Percentiles rank a stretch among this genome's conserved stretches.
phyloP scores from a whole-genome alignment of 2,797 vertebrate genomes.

The Sebastiscus albofasciatus region DNA sequence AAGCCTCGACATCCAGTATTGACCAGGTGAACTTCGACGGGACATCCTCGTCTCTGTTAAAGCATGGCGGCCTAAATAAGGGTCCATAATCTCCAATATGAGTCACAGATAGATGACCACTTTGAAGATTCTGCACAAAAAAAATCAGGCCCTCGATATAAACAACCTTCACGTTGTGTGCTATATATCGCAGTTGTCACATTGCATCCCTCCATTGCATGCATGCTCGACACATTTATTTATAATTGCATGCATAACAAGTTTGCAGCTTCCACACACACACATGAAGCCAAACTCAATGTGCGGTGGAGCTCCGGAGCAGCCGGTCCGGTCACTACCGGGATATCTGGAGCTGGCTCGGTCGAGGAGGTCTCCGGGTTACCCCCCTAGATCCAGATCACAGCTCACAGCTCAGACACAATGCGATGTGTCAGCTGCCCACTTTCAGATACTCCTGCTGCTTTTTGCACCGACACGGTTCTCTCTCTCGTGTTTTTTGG shows the following conservation, averaged over 20 bases:
- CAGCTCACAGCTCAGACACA: conserved; percentile 62
- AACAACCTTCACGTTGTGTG: conserved; percentile 60
- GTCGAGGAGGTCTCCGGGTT: conserved; percentile 75
- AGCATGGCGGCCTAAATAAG: conserved; percentile 76
- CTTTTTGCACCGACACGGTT: conserved; percentile 11
- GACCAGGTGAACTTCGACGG: conserved; percentile 82
- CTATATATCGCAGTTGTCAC: conserved; percentile 53
- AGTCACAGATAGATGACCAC: conserved; percentile 61
- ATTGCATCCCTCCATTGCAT: conserved; percentile 18
- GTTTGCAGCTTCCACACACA: conserved; percentile 44
- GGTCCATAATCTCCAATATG: conserved; percentile 70
- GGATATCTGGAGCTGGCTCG: conserved; percentile 65
- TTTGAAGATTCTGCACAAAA: conserved; percentile 49
- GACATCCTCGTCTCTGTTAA: conserved; percentile 69
- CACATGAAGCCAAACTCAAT: conserved; percentile 46
- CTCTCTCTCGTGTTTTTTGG: neutral
- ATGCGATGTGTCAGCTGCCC: conserved; percentile 75
- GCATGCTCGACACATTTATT: conserved; percentile 3
- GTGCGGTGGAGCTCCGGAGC: conserved; percentile 64
- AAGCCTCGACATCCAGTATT: conserved; percentile 51
- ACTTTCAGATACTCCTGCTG: conserved; percentile 59
- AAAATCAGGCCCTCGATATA: conserved; percentile 57
- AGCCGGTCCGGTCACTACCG: conserved; percentile 69
- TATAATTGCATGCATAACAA: conserved; percentile 44
- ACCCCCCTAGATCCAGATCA: conserved; percentile 27